Base-by-base conservation (phyloP, 2,113 vertebrate genomes). In the Scolopax mira region DNA sequence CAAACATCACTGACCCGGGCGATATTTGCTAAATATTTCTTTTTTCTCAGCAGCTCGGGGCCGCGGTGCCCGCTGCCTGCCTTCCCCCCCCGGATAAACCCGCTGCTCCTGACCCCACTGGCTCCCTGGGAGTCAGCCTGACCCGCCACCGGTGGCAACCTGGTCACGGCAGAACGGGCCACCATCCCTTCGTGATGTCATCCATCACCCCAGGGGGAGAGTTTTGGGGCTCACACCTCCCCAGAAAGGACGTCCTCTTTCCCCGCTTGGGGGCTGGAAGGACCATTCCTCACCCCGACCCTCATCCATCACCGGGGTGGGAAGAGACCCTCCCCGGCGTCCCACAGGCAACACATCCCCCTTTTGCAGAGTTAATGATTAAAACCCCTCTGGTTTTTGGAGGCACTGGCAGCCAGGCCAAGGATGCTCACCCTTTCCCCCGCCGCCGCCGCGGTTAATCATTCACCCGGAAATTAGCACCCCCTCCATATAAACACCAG, bases 351-450 rank as follows among this genome's bases (percentile, higher is more conserved):
- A 7, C 2, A 2, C 41, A 5, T 10, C 41, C 51, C 49, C 39
- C 2, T 75, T 84, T 55, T 49, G 10, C 77, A 4, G 1, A 73
- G 97, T 98, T 98, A 98, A 98, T 98, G 28, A 98, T 98, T 98
- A 93, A 91, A 91, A 41, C 30, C 0, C 0, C 31, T 4, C 65
- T 7, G 8, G 28, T 80, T 77, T 58, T 9, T 46, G 61, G 86
- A n/a, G 54, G 37, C 0, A 1, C 85, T 33, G 60, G 58, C 48
- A n/a, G 33, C 72, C 71, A 27, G 79, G 79, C 91, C 96, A 97
- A 96, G 90, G 96, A 94, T 97, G 71, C 92, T 65, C 22, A 3
- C 48, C 79, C 90, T 54, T 81, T 75, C 49, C 37, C 73, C 82
- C 10, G 12, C 46, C 44, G 42, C 51, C 5, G 1, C 35, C 4